Evolutionary conservation across 2,888 invertebrate species (phyloP).

Genomic region (Parthenolecanium corni): DNA sequence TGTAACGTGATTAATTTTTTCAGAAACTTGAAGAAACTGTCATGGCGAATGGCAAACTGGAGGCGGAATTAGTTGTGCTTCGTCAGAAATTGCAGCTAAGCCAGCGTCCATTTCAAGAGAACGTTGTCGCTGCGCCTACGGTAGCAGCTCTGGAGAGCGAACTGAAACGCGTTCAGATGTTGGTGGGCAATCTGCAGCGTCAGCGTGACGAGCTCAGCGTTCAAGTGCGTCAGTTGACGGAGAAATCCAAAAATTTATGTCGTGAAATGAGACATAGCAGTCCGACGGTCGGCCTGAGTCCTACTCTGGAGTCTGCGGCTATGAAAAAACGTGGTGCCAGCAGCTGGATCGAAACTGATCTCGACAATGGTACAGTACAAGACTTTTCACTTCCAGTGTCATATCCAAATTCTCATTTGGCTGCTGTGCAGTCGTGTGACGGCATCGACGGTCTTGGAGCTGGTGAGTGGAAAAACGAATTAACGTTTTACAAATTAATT

Average conservation of each 20-base stretch:
- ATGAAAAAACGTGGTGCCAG: slow-evolving; percentile 46
- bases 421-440: no score
- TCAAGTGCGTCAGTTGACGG: slow-evolving; percentile 72
- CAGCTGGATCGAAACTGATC: slow-evolving; percentile 80
- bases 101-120: slow-evolving; percentile 44
- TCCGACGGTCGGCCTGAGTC: slow-evolving; percentile 37
- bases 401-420: no score
- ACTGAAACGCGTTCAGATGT: slow-evolving; percentile 65
- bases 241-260: slow-evolving; percentile 60
- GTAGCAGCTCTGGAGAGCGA: slow-evolving; percentile 45
- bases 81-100: slow-evolving; percentile 70
- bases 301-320: slow-evolving; percentile 31
- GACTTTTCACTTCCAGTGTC: background rate
- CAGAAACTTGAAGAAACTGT: slow-evolving; percentile 85
- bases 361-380: slow-evolving; percentile 45
- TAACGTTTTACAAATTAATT: no score
- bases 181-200: slow-evolving; percentile 73
- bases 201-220: slow-evolving; percentile 76
- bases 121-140: slow-evolving; percentile 32
- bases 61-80: slow-evolving; percentile 72
- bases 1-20: slow-evolving; percentile 29
- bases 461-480: no score
- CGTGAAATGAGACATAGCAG: slow-evolving; percentile 48
- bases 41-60: slow-evolving; percentile 75
- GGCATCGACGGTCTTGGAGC: no score